Conservation (phyloP, 2,113 vertebrate species). For the Sula dactylatra region DNA sequence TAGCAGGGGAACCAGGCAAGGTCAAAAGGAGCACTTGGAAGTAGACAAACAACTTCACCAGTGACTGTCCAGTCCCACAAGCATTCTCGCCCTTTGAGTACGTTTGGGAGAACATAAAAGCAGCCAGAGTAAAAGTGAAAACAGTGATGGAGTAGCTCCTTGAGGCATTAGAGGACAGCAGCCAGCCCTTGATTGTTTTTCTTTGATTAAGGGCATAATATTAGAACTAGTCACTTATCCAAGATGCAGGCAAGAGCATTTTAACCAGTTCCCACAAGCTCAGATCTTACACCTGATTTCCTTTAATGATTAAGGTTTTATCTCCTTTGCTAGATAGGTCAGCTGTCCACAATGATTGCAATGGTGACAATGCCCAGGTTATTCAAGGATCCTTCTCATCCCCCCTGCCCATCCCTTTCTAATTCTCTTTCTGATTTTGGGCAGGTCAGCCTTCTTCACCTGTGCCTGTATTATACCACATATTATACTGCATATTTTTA, state of each 20-base stretch:
- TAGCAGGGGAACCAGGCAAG: background rate
- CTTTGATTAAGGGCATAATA: background rate
- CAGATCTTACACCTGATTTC: background rate
- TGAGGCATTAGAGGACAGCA: background rate
- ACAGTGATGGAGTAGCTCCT: background rate
- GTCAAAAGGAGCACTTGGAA: background rate
- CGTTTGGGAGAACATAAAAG: background rate
- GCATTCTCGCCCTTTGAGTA: background rate
- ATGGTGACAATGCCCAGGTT: background rate
- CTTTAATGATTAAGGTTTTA: background rate
- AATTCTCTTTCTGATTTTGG: background rate
- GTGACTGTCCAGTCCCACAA: accelerated
- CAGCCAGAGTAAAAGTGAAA: background rate
- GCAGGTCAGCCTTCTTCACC: background rate
- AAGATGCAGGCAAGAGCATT: background rate
- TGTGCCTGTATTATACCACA: background rate
- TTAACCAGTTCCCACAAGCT: background rate
- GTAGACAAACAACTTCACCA: background rate
- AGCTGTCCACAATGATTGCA: background rate
- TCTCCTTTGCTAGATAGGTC: background rate
- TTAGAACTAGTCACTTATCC: background rate
- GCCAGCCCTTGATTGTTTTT: background rate
- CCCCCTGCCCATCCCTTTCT: background rate
- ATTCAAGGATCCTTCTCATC: background rate
- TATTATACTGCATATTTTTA: background rate